Evolutionary conservation across 2,888 invertebrate species (phyloP).

Genomic region (Heliconius charithonia): DNA sequence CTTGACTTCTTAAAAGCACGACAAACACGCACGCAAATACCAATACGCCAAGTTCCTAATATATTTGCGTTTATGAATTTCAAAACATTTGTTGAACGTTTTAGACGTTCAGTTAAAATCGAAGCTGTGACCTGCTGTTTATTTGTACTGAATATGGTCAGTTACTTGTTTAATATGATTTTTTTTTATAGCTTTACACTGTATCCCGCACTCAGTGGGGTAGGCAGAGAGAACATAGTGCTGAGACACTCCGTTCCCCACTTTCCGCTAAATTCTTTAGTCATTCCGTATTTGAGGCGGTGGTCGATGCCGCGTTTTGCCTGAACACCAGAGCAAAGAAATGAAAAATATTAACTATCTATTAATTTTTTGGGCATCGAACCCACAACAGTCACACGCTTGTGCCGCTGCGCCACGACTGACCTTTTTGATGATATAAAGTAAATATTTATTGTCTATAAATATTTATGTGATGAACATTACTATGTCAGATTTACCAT

Average conservation of each 20-base stretch:
- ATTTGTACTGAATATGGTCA: neutral
- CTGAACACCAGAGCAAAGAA: too few relatives aligned
- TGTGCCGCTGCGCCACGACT: too few relatives aligned
- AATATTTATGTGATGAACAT: slow-evolving; percentile 2
- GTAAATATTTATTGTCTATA: neutral
- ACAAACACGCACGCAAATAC: neutral
- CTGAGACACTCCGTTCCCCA: too few relatives aligned
- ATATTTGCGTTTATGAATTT: neutral
- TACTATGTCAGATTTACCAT: neutral
- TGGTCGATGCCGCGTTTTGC: too few relatives aligned
- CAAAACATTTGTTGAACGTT: neutral
- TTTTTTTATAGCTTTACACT: too few relatives aligned
- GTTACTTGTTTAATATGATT: neutral
- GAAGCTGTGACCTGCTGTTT: neutral
- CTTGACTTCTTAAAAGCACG: slow-evolving; percentile 9
- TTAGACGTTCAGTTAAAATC: neutral
- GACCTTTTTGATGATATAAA: neutral
- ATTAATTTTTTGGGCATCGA: too few relatives aligned
- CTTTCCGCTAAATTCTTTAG: too few relatives aligned
- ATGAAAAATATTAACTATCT: too few relatives aligned
- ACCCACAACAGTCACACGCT: too few relatives aligned
- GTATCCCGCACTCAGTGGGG: too few relatives aligned
- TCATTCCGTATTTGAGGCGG: too few relatives aligned
- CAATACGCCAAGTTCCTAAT: neutral
- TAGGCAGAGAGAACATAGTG: too few relatives aligned